Percentiles rank a stretch among this genome's conserved stretches.
phyloP scores from a whole-genome alignment of 2,797 vertebrate species.

The Paedocypris micromegethes region DNA sequence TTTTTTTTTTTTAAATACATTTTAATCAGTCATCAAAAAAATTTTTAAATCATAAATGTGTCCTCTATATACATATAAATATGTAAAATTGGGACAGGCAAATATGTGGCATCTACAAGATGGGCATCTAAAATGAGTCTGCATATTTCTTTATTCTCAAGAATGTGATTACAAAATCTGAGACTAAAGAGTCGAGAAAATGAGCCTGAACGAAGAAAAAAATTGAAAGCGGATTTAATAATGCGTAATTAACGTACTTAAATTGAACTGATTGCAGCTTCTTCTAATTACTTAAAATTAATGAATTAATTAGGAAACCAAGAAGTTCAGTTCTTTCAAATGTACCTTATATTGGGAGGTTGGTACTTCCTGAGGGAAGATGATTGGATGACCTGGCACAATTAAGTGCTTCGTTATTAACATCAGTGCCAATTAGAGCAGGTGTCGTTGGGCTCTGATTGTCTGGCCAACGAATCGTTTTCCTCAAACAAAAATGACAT shows the following conservation, averaged over 20 bases:
- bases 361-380: constrained; percentile 33
- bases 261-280: constrained; percentile 20
- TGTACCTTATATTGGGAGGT: constrained; percentile 31
- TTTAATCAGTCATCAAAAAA: too few species aligned
- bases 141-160: constrained; percentile 2
- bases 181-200: background rate
- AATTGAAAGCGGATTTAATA: constrained; percentile 11
- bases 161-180: constrained; percentile 13
- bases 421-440: constrained; percentile 41
- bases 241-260: constrained; percentile 24
- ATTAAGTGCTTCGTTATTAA: constrained; percentile 46
- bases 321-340: constrained; percentile 18
- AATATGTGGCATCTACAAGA: background rate
- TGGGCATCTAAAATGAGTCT: background rate
- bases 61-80: too few species aligned
- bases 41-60: too few species aligned
- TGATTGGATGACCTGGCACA: constrained; percentile 32
- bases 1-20: too few species aligned
- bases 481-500: background rate
- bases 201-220: background rate
- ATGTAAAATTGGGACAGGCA: too few species aligned
- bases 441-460: constrained; percentile 46
- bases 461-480: constrained; percentile 44
- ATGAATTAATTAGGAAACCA: constrained; percentile 21
- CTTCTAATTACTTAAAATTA: background rate